phyloP scores from a whole-genome alignment of 2,113 vertebrate species.

The Tyto alba region DNA sequence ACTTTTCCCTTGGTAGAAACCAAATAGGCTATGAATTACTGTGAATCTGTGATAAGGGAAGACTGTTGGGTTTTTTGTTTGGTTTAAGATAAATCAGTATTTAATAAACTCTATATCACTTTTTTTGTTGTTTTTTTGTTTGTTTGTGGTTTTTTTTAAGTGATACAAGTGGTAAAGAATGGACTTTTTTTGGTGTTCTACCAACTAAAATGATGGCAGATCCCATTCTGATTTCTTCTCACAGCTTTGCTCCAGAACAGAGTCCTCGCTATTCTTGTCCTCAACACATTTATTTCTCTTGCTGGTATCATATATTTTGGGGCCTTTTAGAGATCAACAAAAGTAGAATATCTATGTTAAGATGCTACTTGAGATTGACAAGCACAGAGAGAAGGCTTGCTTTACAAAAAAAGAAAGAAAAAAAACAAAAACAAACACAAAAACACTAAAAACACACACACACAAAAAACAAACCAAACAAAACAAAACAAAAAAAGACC shows the following conservation, averaged over 20 bases:
- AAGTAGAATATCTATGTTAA: not conserved
- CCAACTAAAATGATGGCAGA: not conserved
- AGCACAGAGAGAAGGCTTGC: not conserved
- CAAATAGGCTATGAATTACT: not conserved
- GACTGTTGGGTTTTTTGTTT: accelerated
- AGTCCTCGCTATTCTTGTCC: not conserved
- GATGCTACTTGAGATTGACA: not conserved
- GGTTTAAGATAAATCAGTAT: not conserved
- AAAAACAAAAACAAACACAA: not conserved
- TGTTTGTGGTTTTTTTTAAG: not conserved
- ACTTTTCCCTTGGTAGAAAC: not conserved
- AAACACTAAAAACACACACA: too few species aligned
- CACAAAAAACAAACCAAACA: too few species aligned
- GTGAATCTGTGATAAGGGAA: not conserved
- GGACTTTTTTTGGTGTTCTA: not conserved
- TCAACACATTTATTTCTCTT: not conserved
- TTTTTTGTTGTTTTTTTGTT: not conserved
- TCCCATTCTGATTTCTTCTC: not conserved
- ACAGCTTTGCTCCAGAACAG: not conserved
- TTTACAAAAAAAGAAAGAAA: not conserved
- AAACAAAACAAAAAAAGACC: not conserved
- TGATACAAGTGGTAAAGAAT: not conserved
- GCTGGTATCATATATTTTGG: not conserved
- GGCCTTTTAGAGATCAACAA: not conserved
- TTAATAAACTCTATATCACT: not conserved